Conservation (phyloP, 2,113 vertebrate genomes). For the Anarhynchus alexandrinus region DNA sequence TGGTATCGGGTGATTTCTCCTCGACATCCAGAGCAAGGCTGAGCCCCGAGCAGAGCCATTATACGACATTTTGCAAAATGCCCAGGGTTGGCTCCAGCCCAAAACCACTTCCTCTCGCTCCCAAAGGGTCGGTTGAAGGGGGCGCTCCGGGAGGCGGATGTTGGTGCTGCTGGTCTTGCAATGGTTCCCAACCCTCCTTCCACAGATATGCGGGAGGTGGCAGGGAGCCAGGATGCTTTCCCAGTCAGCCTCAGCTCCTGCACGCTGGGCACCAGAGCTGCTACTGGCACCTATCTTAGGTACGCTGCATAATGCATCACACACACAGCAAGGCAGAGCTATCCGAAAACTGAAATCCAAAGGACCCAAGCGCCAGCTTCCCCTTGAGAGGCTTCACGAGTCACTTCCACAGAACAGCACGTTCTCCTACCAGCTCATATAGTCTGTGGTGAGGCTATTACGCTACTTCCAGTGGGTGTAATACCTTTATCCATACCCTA, state of each 20-base stretch:
- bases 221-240: not conserved
- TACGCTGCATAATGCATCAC: accelerated
- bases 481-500: not conserved
- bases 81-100: not conserved
- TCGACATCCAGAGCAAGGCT: not conserved
- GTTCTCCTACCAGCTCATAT: not conserved
- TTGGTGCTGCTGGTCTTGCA: not conserved
- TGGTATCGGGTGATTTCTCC: accelerated
- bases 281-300: not conserved
- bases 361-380: not conserved
- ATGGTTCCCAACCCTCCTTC: not conserved
- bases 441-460: no score
- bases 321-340: not conserved
- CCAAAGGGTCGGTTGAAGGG: accelerated
- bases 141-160: accelerated
- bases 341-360: not conserved
- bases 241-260: no score
- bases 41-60: not conserved
- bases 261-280: not conserved
- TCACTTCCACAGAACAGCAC: not conserved
- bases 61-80: not conserved
- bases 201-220: not conserved
- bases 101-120: not conserved
- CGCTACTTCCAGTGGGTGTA: not conserved
- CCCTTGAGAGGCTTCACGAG: not conserved